These are phyloP conservation scores for Cryptophagus acutangulus DNA, from an alignment of 2,888 invertebrate genomes.

Conservation along the genomic window DNA sequence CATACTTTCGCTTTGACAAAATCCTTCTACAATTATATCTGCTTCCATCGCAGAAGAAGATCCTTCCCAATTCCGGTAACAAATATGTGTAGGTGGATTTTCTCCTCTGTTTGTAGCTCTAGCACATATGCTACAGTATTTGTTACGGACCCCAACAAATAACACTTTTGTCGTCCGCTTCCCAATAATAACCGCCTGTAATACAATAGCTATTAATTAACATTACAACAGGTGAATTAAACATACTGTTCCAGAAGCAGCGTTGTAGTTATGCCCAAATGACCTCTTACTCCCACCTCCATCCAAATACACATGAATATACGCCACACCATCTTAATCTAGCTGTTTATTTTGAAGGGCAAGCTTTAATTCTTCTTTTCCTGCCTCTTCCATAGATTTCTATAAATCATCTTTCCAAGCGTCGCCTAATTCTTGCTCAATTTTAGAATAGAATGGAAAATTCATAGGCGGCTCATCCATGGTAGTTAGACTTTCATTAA, in stretches of 20 bases:
- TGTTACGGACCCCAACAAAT: constrained; percentile 22
- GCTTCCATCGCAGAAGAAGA: constrained; percentile 21
- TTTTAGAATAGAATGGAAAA: no score
- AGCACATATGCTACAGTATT: constrained; percentile 21
- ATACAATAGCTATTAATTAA: no score
- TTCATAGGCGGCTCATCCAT: no score
- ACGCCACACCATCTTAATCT: constrained; percentile 15
- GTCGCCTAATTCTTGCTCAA: no score
- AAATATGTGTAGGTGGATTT: constrained; percentile 14
- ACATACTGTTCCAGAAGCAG: constrained; percentile 17
- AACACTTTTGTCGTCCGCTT: constrained; percentile 18
- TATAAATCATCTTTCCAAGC: constrained; percentile 12
- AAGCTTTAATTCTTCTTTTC: constrained; percentile 12
- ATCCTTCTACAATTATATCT: constrained; percentile 22
- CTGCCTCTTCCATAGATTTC: constrained; percentile 14
- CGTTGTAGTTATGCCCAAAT: constrained; percentile 17
- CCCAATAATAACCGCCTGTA: constrained; percentile 22
- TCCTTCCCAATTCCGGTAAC: constrained; percentile 22
- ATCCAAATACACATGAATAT: constrained; percentile 19
- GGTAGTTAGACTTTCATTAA: no score
- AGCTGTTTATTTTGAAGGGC: constrained; percentile 15
- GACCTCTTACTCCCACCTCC: constrained; percentile 20
- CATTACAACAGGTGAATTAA: no score
- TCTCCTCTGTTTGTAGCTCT: constrained; percentile 12
- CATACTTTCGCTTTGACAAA: constrained; percentile 14